Base-by-base conservation (phyloP, 1,140 invertebrate species). In the Eupristina koningsbergeri region DNA sequence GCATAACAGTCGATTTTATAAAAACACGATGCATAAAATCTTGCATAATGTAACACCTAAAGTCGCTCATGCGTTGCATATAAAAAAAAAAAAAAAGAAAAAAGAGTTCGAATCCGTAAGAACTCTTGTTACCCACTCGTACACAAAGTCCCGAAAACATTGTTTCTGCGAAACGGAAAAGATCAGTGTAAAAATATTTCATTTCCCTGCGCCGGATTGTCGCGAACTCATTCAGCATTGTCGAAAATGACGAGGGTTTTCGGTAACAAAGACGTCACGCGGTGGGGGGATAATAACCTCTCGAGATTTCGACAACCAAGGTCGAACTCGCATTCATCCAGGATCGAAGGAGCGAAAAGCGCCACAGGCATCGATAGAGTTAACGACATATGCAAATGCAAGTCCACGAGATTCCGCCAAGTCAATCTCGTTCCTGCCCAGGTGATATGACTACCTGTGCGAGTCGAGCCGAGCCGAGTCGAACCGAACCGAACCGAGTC, bases 251-350 rank as follows among this genome's bases (percentile, higher is more conserved):
- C 61, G 39, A 79, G 31, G 63, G 78, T 69, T 50, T 41, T 31
- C 41, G 64, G 41, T 67, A 80, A 71, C 45, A 53, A 80, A 80
- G 78, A 80, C 64, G 41, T 80, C 78, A 80, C 29, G 63, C n/a
- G 26, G 63, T 26, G 8, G 17, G 26, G 19, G 2, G 8, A 36
- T 36, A 76, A 76, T 58, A 63, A 11, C 17, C 31, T 17, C 31
- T 80, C 17, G 64, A 63, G 29, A 50, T 50, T 50, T 53, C 64
- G 63, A 80, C 63, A 64, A 29, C 45, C 64, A 80, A 80, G 64
- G 63, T 67, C 64, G n/a, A 5, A 45, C 22, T 58, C 26, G 15
- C 50, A 8, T 45, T 64, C 36, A 15, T n/a, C n/a, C 36, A 63
- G 19, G 22, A 50, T 47, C 11, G 73, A 39, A 78, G 41, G 15